A percentile compares a stretch with the other conserved stretches of the same genome.
phyloP scores from a whole-genome alignment of 2,797 vertebrate genomes.

The Lithobates pipiens region DNA sequence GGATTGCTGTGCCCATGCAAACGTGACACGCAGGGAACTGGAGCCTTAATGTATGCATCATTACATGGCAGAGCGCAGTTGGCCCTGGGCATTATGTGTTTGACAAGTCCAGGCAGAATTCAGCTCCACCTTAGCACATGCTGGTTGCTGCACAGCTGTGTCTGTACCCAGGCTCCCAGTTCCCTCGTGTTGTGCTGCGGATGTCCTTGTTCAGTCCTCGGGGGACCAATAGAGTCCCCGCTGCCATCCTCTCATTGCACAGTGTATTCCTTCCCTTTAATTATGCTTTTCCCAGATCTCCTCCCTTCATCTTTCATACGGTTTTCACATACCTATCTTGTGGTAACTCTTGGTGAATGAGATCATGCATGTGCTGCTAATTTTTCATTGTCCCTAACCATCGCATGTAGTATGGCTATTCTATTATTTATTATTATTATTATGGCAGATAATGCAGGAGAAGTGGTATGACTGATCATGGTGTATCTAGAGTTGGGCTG shows the following conservation, averaged over 20 bases:
- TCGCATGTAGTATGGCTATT: no score
- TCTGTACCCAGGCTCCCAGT: not conserved
- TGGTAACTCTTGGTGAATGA: not conserved
- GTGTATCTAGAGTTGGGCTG: no score
- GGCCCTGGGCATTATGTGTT: not conserved
- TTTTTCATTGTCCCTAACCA: no score
- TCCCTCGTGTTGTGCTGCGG: slow-evolving; percentile 19
- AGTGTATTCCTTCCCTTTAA: not conserved
- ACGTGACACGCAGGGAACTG: no score
- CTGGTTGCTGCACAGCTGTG: not conserved
- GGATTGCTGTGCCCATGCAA: no score
- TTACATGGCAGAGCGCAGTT: not conserved
- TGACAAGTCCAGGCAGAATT: not conserved
- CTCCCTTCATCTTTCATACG: not conserved
- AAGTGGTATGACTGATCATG: no score
- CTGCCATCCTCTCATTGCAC: not conserved
- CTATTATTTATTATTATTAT: no score
- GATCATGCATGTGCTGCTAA: no score
- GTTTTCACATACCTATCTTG: not conserved
- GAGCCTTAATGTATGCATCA: not conserved
- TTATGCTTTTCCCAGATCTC: not conserved
- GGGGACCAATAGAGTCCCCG: not conserved
- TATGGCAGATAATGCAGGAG: no score
- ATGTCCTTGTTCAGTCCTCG: slow-evolving; percentile 12
- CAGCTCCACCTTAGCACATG: not conserved